Base-by-base conservation (phyloP, 2,797 vertebrate genomes). In the Peromyscus eremicus region DNA sequence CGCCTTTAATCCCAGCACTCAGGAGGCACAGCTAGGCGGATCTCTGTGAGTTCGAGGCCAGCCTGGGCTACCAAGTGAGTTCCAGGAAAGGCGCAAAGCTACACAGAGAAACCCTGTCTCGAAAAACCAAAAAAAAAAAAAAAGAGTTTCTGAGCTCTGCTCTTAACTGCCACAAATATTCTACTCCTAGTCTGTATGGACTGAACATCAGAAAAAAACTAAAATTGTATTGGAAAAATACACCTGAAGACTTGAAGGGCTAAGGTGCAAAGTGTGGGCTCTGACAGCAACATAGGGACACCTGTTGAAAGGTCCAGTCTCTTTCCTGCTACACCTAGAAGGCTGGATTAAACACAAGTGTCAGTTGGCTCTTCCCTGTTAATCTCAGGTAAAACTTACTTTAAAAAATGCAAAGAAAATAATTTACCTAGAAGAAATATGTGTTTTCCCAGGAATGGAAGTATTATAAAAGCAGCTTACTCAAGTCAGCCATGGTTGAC, bases 351-450 rank as follows among this genome's bases (percentile, higher is more conserved):
- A 57, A 27, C 43, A 49, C 25, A 86, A 87, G 10, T 73, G 34
- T 87, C 85, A 62, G 79, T 10, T 83, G 64, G 62, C 17, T 89
- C 37, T 55, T 91, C 46, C 87, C 68, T 95, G 17, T 34, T 40
- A 92, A 86, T 91, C 62, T 46, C 40, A 55, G 14, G 25, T 88
- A 93, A 91, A 84, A 70, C 0, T 68, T 81, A 84, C 52, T 62
- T 91, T 64, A 84, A 19, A 82, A 93, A 94, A 93, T n/a, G 75
- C n/a, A 88, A 92, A 84, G 16, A 83, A 84, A 95, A 40, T 32
- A 82, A 77, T 17, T 80, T 21, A 80, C 57, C n/a, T 83, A 85
- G 68, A 75, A 27, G 62, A 75, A 13, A 68, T 13, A 6, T 5
- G 60, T 9, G 7, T 84, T 85, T 92, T 70, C 85, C 46, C 85